Base-by-base conservation (phyloP, 1,140 invertebrate genomes). In the Scaptomyza graminum region DNA sequence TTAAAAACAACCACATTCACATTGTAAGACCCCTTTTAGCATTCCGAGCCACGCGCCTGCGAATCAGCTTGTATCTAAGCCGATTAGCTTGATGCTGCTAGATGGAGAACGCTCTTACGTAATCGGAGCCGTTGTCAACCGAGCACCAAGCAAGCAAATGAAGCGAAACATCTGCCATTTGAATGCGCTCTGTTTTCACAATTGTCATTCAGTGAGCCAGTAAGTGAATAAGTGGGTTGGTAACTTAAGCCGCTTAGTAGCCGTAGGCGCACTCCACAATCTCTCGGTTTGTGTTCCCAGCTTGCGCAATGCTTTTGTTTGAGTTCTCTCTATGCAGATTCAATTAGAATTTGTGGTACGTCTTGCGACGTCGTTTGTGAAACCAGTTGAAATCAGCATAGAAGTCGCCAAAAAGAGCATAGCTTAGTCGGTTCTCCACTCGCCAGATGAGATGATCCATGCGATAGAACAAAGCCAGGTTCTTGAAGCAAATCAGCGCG, bases 351-450 rank as follows among this genome's bases (percentile, higher is more conserved):
- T 74, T 15, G 28, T 18, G 46, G 64, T 66, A 74, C 55, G 63
- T 49, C 9, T 3, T 12, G 4, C 22, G 46, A 12, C 15, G 62
- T 37, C 63, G 74, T 60, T 72, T 37, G 7, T 68, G 70, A 62
- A 79, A 79, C 50, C 79, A 76, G 65, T 1, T 52, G 18, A 83
- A 67, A 44, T 79, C 79, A 49, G 68, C 46, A 41, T 50, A 70
- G 15, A 83, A 56, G 5, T 76, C 83, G 4, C 84, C 83, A 8
- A 88, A 83, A 15, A 83, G 56, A 12, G 65, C 54, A 52, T 87
- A 88, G 7, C 57, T 50, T n/a, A 87, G 13, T 0, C 60, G 84
- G 12, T 49, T 31, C 43, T 87, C 83, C 18, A 79, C 1, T 1
- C 37, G 43, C 75, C 83, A 87, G 15, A 87, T 52, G 0, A 67